Conservation (phyloP, 2,113 vertebrate species). For the Tupaia tana region DNA sequence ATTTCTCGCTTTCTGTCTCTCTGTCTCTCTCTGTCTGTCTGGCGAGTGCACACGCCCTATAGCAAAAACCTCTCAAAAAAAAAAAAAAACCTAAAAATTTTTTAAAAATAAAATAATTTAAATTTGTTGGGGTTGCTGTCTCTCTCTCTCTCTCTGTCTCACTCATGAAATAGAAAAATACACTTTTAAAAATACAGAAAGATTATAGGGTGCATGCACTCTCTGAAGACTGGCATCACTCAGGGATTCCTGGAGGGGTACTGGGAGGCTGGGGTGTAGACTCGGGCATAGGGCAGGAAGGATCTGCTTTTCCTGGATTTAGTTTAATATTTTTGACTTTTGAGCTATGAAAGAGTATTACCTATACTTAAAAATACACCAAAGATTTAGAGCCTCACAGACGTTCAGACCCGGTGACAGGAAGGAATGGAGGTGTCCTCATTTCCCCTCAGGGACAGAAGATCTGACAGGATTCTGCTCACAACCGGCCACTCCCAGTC, state of each 20-base stretch:
- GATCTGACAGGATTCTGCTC: background rate
- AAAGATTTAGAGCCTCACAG: background rate
- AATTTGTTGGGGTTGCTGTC: no score
- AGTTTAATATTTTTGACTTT: background rate
- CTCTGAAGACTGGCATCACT: background rate
- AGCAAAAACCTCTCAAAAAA: no score
- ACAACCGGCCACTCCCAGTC: background rate
- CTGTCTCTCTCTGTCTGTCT: no score
- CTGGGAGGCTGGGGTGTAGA: background rate
- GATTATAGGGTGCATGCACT: background rate
- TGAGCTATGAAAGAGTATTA: background rate
- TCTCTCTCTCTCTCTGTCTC: no score
- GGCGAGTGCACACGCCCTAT: no score
- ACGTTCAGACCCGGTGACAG: background rate
- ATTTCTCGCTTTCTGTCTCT: no score
- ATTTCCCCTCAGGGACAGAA: background rate
- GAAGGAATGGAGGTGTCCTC: background rate
- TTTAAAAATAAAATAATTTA: no score
- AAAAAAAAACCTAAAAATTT: no score
- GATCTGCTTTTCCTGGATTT: background rate
- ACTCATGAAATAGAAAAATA: no score
- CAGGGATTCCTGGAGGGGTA: accelerated
- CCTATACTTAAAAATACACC: background rate
- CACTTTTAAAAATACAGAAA: no score
- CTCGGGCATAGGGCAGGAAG: background rate